Evolutionary conservation across 2,888 invertebrate genomes (phyloP).

Genomic region (Anarsia innoxiella): DNA sequence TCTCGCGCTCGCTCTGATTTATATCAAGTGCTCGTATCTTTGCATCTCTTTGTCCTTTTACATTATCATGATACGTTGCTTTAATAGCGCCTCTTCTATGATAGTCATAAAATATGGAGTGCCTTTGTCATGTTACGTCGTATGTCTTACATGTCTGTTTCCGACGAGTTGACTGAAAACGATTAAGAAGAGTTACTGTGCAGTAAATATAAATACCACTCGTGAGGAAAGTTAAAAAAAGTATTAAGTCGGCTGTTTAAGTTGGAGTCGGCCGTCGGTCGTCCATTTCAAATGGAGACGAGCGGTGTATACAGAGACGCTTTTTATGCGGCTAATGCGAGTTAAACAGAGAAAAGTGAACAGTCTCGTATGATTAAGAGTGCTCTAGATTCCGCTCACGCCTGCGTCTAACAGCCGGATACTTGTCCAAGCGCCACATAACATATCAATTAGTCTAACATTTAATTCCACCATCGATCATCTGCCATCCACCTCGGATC

Average conservation of each 20-base stretch:
- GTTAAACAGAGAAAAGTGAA: constrained; percentile 13
- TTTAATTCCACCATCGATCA: constrained; percentile 62
- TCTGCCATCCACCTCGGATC: constrained; percentile 53
- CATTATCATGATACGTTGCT: constrained; percentile 26
- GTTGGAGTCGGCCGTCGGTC: constrained; percentile 1
- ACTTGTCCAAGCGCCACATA: constrained; percentile 51
- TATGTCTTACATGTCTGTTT: constrained; percentile 6
- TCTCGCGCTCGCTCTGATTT: constrained; percentile 46
- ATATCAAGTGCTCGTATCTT: constrained; percentile 42
- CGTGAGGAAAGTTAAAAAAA: not conserved
- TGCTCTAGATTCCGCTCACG: constrained; percentile 40
- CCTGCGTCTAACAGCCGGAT: constrained; percentile 26
- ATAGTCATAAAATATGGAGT: constrained; percentile 16
- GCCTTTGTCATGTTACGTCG: constrained; percentile 17
- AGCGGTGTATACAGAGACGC: constrained; percentile 2
- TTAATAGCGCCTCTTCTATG: constrained; percentile 23
- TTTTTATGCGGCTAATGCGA: constrained; percentile 8
- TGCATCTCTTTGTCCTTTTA: constrained; percentile 32
- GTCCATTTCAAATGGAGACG: constrained; percentile 5
- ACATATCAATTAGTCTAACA: constrained; percentile 49
- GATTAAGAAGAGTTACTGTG: constrained; percentile 8
- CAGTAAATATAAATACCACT: not conserved
- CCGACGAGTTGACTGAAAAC: constrained; percentile 4
- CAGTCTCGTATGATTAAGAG: constrained; percentile 19
- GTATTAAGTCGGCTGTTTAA: not conserved